A percentile compares a stretch with the other conserved stretches of the same genome.
Evolutionary conservation across 2,888 invertebrate genomes (phyloP).

Genomic region (Globia sparganii): DNA sequence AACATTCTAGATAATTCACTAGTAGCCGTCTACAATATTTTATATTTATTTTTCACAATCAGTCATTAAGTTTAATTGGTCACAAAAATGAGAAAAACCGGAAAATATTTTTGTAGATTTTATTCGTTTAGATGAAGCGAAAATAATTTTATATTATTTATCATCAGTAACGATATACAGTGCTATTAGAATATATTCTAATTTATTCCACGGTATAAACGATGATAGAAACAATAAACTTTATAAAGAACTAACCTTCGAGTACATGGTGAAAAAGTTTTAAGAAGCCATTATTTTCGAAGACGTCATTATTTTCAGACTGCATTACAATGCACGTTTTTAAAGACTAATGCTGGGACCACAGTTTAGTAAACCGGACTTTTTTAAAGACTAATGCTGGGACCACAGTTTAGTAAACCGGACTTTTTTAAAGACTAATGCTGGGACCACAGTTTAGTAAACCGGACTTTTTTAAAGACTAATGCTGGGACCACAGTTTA

Average conservation of each 20-base stretch:
- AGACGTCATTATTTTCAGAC: background rate
- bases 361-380: background rate
- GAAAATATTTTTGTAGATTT: conserved; percentile 30
- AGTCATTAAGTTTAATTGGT: conserved; percentile 50
- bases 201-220: conserved; percentile 4
- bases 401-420: too few relatives aligned
- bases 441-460: background rate
- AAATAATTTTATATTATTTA: conserved; percentile 11
- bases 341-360: background rate
- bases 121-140: conserved; percentile 26
- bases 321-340: background rate
- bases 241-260: background rate
- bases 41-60: conserved; percentile 21
- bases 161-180: background rate
- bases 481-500: background rate
- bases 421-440: too few relatives aligned
- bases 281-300: too few relatives aligned
- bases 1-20: conserved; percentile 38
- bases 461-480: background rate
- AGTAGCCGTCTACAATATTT: conserved; percentile 30
- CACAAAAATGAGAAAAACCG: conserved; percentile 37
- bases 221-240: conserved; percentile 10
- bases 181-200: conserved; percentile 30
- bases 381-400: too few relatives aligned
- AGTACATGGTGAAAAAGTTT: conserved; percentile 24